Evolutionary conservation across 2,888 invertebrate species (phyloP), one percentile per base, ranked within the genome.

Genomic region (Mechanitis messenoides): DNA sequence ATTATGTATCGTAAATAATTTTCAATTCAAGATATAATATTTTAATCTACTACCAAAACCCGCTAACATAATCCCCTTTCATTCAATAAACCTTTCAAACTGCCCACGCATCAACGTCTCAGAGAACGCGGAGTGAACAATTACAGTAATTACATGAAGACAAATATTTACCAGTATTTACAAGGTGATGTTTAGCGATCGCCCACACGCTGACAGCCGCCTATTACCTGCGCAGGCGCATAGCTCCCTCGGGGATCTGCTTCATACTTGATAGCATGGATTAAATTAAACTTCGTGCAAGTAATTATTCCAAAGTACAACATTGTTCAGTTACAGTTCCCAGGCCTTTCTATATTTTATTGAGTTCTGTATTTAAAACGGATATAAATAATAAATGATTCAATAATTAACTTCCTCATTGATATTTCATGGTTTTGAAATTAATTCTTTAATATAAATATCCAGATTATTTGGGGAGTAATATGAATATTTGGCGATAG

Each of bases 91-190:
- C 64, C 63, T 58, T 62, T 66, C 64, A 68, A 61, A 59, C 61
- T 42, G 56, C 61, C 64, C 64, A 63, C 66, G 66, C 64, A 68
- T 70, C 70, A 70, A 69, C 62, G 67, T 67, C 61, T 58, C 53
- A 63, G 54, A 61, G 60, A 60, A 62, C 59, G 62, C 64, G 61
- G 58, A 60, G 56, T 56, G 66, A 69, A 69, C 71, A 70, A 85
- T 84, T 80, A 82, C 76, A 75, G 80, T 83, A 85, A 87, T 86
- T 86, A 83, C 77, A 76, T 73, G 78, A 84, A 87, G 86, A 86
- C 85, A 87, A 87, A 87, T 86, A 87, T 86, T 86, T 84, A 81
- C 82, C 77, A 68, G 80, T 81, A 79, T 77, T 79, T 83, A 84
- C 82, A 79, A 82, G 76, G 74, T 76, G 79, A 81, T 84, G 83